Evolutionary conservation across 2,797 vertebrate species (phyloP), one percentile per base, ranked within the genome.

Genomic region (Apodemus agrarius): DNA sequence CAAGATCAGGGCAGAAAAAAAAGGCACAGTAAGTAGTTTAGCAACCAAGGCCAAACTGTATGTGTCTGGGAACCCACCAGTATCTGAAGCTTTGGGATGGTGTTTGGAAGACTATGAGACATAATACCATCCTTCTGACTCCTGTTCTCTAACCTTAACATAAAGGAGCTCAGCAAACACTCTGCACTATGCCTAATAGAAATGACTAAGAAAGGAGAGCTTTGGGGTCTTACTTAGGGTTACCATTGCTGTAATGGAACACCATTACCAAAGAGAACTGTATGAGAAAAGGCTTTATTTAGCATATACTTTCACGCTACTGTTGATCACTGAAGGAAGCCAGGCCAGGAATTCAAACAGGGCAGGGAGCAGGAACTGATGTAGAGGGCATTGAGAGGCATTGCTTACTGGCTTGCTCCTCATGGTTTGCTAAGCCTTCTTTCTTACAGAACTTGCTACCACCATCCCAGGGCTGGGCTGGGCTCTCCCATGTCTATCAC

Each of bases 1-100:
- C 54, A 90, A 10, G 29, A 65, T 88, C 43, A 85, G 4, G 88
- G 63, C 2, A 80, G 26, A 93, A 12, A 6, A 34, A 78, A 74
- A 79, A 96, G 83, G 26, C 49, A 67, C 2, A 81, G 40, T 37
- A 16, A 67, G n/a, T 6, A 84, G 19, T 89, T 90, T 89, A 83
- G 57, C 21, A 86, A 67, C 8, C 13, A 80, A 61, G 14, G n/a
- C 86, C 65, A 86, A 46, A 59, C 14, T 76, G 40, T 1, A 17
- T 16, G 3, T n/a, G 14, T 74, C 43, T 21, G 29, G 16, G 8
- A 88, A 89, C 52, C 29, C 12, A 78, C 88, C 61, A 85, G 86
- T 72, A 72, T 17, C 78, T 89, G 46, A 90, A 34, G 4, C 43
- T 74, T 37, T 5, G 2, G 9, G 7, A 5, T 34, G 31, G 21